Evolutionary conservation across 2,888 invertebrate genomes (phyloP).

Genomic region (Epistrophe eligans): DNA sequence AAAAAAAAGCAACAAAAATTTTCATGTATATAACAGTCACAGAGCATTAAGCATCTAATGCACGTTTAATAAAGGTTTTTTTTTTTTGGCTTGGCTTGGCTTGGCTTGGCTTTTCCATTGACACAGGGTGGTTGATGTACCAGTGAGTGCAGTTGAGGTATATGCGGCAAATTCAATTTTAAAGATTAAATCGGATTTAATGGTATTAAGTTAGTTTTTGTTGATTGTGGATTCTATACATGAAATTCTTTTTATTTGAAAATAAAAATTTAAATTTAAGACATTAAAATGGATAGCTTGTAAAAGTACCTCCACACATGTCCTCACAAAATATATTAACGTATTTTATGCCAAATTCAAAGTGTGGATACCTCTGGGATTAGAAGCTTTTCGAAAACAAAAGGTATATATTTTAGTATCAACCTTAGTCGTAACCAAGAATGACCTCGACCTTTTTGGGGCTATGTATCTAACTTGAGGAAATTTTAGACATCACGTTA

Average conservation of each 20-base stretch:
- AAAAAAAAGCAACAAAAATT: conserved; percentile 48
- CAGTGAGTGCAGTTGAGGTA: conserved; percentile 35
- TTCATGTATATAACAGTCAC: conserved; percentile 73
- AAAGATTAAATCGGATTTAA: conserved; percentile 19
- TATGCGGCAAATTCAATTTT: conserved; percentile 44
- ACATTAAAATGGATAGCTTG: too few species aligned
- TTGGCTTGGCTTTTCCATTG: neutral
- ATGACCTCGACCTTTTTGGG: too few species aligned
- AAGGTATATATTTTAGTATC: too few species aligned
- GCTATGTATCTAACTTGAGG: too few species aligned
- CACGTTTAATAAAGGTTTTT: conserved; percentile 70
- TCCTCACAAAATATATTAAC: too few species aligned
- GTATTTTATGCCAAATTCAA: too few species aligned
- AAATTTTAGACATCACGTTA: too few species aligned
- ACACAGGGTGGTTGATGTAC: neutral
- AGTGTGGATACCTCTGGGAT: too few species aligned
- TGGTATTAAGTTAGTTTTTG: neutral
- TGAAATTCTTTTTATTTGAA: neutral
- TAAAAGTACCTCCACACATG: too few species aligned
- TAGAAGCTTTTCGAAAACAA: too few species aligned
- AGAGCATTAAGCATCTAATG: conserved; percentile 74
- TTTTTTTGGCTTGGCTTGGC: neutral
- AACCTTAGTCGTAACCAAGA: too few species aligned
- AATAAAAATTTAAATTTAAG: neutral
- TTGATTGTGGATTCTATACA: neutral